Base-by-base conservation (phyloP, 2,888 invertebrate species). In the Ormyrus labotus region DNA sequence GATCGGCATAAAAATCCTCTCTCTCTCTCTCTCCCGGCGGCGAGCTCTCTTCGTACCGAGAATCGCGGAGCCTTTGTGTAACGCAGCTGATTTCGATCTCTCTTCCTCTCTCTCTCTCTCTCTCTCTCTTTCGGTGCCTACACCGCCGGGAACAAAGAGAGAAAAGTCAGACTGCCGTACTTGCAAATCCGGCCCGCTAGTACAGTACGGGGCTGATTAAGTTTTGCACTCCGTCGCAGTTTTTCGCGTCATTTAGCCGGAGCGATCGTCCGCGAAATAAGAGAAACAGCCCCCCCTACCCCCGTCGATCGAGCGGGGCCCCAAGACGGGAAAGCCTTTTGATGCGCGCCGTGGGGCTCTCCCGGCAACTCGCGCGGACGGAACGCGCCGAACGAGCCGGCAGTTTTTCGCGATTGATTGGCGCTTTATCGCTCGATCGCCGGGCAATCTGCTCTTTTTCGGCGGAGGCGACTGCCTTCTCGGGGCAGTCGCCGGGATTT, bases 261-360 rank as follows among this genome's bases (percentile, higher is more conserved):
- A 9, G 72, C 78, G 71, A 75, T 78, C 75, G 63, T 55, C 67
- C 69, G 71, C 61, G n/a, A 81, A 81, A 78, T 72, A 55, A 74
- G 78, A 73, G 51, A 71, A 75, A 71, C 71, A 72, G 50, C 13
- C 57, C 13, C 13, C 34, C 34, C 19, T 19, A 2, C 19, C 53
- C 8, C 19, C 6, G 19, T 64, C 13, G 47, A 45, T 72, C 50
- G 51, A 8, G 13, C 51, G 11, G 6, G 34, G 51, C 13, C n/a
- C 6, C 8, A 6, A 34, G n/a, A 8, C 5, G 13, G 48, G 10
- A n/a, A 60, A 45, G 47, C 10, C 5, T 13, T 70, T 61, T 45
- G 70, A 64, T 9, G 6, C n/a, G 48, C 9, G 0, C 0, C 5
- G n/a, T 6, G 5, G 48, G 47, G n/a, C 0, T 19, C 19, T 19